Evolutionary conservation across 2,113 vertebrate genomes (phyloP), one percentile per base, ranked within the genome.

Genomic region (Nematolebias whitei): DNA sequence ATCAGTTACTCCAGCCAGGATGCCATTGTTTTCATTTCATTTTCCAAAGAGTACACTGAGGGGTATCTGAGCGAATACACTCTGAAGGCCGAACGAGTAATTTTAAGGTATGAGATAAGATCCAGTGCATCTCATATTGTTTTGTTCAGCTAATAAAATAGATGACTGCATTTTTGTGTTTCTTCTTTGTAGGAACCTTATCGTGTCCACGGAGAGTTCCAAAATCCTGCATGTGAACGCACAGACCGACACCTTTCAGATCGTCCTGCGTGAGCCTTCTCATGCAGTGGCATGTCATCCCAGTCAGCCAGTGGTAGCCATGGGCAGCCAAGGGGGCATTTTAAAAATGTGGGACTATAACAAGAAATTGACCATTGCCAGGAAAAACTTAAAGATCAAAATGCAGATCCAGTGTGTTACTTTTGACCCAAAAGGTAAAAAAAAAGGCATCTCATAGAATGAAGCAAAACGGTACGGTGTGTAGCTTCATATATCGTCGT

Each of bases 241-340:
- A 39, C 87, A 93, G 5, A 85, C 68, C 20, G 58, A 74, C 48
- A 69, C 24, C 5, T 58, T 89, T 2, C 91, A 91, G 49, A 94
- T 88, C 63, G 56, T 97, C 41, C 50, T 94, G 10, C 59, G 89
- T 5, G 94, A 90, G 35, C 89, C 92, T 3, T 50, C 96, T 3
- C 87, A 83, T 2, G 93, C 95, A 48, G 71, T 98, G 22, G 66
- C 94, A 76, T 98, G 96, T 72, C 95, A 98, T 82, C 98, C 98
- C 0, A 82, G 78, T 43, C 81, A 87, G n/a, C 82, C 94, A 0
- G 14, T 85, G 0, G 24, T 98, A 2, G 93, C 92, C 24, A 87
- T 93, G 9, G 96, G 95, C 2, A 96, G 93, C 26, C 62, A 74
- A 49, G 88, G 88, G 0, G 96, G 97, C 56, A 72, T 93, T 64